Evolutionary conservation across 2,113 vertebrate genomes (phyloP), one percentile per base, ranked within the genome.

Genomic region (Actenoides hombroni): DNA sequence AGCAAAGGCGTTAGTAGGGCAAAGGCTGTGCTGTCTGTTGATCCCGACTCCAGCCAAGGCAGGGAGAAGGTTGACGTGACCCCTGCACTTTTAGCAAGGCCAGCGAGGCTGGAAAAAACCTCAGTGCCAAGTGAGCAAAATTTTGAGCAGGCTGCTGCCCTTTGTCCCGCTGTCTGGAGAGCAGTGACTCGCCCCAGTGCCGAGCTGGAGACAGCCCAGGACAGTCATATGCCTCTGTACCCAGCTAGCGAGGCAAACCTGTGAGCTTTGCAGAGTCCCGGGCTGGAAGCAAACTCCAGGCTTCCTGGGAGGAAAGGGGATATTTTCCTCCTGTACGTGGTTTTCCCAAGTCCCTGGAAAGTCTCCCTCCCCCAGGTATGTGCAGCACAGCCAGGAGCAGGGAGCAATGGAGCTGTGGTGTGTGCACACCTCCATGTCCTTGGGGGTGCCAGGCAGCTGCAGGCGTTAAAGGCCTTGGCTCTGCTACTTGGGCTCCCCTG

Each of bases 111-210:
- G 91, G 81, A 83, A 82, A 64, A 78, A 54, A 3, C 35, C n/a
- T 81, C 26, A 1, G 54, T 88, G 95, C 96, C 88, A 96, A 86
- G 78, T 67, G 4, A 69, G 13, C 44, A 79, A 83, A 91, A 13
- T 63, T 71, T 11, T 15, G 42, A 83, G 81, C 71, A 61, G 48
- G 90, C 92, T 86, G 53, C 65, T 93, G 94, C 95, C 90, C 96
- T 97, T 96, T 97, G 93, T 88, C 83, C 95, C 0, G 5, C 88
- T 92, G 71, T 81, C 92, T 92, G 63, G n/a, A 82, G 78, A 61
- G 83, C n/a, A 5, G 14, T 10, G 81, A n/a, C 35, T 86, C 68
- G 60, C 67, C 35, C 56, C 12, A 3, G 31, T 10, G 2, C 37
- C 1, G 14, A 67, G 85, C 86, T 83, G 92, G 84, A 80, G 40